Base-by-base conservation (phyloP, 2,113 vertebrate species). In the Forbesichthys agassizii region DNA sequence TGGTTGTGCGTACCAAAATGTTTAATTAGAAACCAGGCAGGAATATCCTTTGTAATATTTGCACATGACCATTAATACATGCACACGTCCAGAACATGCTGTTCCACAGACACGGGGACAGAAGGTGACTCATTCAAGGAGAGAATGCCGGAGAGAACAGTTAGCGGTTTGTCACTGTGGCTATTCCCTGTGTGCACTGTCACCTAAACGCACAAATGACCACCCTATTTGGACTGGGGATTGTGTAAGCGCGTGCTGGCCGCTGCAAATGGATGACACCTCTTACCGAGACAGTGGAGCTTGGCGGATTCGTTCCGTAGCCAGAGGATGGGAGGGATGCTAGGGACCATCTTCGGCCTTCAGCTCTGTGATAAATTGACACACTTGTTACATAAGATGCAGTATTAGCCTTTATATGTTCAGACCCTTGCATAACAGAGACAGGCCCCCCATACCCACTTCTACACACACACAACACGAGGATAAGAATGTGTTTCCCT, bases 261-360 rank as follows among this genome's bases (percentile, higher is more conserved):
- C 1, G 1, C 61, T 47, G 54, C n/a, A 33, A 58, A 48, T 0
- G 16, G 16, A 9, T 66, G 68, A 9, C n/a, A 11, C 48, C 16
- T 84, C 54, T 94, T 94, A 99, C 97, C 66, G 97, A 99, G 77
- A 99, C 93, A 0, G 96, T 98, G 85, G 98, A 99, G 88, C 97
- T 99, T 64, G 98, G 96, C 0, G 98, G 96, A 82, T 99, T 99
- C 85, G 97, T 99, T 73, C 98, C 97, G 85, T 99, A 99, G 90
- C 97, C 98, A 42, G 98, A 99, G 9, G 98, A 99, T 9, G 98
- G 96, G 71, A 99, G 91, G 0, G 98, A 99, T 0, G 97, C 96
- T 69, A 99, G 92, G 10, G 98, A 99, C 98, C 97, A 99, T 88
- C 98, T 94, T 78, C 98, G 92, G 82, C 98, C 98, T 74, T 99